These are phyloP conservation scores for Danaus chrysippus DNA, from an alignment of 2,888 invertebrate genomes.

Conservation along the genomic window DNA sequence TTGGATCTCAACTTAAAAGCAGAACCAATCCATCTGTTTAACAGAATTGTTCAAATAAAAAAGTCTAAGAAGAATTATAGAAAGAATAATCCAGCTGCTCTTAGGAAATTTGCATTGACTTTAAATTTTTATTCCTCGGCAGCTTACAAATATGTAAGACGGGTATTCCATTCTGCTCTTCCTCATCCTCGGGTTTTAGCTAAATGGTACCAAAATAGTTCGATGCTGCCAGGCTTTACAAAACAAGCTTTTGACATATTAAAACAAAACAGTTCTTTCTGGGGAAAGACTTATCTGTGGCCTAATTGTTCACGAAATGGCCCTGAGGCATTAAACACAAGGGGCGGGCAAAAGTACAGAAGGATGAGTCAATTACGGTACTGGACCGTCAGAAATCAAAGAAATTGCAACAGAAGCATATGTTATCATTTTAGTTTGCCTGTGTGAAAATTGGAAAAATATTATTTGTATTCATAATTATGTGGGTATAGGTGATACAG, in stretches of 20 bases:
- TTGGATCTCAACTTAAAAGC: no score
- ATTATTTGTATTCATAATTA: no score
- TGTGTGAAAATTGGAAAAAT: constrained; percentile 12
- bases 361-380: constrained; percentile 18
- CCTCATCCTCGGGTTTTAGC: no score
- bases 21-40: no score
- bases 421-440: constrained; percentile 12
- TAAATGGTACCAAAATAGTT: constrained; percentile 17
- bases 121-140: no score
- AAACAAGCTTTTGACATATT: constrained; percentile 17
- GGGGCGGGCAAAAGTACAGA: constrained; percentile 27
- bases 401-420: constrained; percentile 11
- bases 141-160: no score
- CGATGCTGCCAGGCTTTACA: constrained; percentile 15
- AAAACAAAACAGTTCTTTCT: constrained; percentile 14
- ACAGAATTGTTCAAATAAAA: no score
- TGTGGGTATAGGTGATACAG: no score
- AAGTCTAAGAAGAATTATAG: no score
- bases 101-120: no score
- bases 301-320: constrained; percentile 18
- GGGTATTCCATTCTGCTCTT: no score
- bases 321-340: constrained; percentile 15
- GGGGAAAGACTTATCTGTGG: constrained; percentile 12
- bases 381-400: constrained; percentile 12
- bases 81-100: no score